Conservation (phyloP, 2,888 invertebrate genomes). For the Torymus texanus region DNA sequence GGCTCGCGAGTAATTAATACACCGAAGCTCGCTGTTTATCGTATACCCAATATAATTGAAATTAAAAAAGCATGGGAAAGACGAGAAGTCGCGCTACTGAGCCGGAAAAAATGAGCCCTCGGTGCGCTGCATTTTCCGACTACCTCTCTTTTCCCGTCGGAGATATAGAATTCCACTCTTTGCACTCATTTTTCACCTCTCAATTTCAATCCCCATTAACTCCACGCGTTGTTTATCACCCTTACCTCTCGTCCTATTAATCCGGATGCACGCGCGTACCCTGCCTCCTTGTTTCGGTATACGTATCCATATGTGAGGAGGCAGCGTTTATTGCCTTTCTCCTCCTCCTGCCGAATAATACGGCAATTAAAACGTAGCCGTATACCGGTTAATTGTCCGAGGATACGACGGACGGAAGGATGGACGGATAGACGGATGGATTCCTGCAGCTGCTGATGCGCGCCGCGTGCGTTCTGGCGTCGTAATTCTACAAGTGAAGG, state of each 20-base stretch:
- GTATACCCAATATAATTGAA: conserved; percentile 23
- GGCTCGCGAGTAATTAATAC: conserved; percentile 34
- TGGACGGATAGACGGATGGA: too few relatives aligned
- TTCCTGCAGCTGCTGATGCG: too few relatives aligned
- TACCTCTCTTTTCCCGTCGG: not conserved
- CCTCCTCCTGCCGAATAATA: conserved; percentile 6
- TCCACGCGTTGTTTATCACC: not conserved
- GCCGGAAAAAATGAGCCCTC: not conserved
- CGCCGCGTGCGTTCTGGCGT: too few relatives aligned
- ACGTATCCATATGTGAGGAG: too few relatives aligned
- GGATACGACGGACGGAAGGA: too few relatives aligned
- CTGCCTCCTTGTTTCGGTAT: not conserved
- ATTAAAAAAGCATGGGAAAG: not conserved
- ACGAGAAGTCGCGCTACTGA: not conserved
- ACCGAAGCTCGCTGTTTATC: not conserved
- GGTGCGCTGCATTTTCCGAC: not conserved
- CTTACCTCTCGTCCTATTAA: not conserved
- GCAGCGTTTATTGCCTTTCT: not conserved
- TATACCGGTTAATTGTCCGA: too few relatives aligned
- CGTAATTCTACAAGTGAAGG: too few relatives aligned
- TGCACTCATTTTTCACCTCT: not conserved
- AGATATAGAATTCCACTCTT: not conserved
- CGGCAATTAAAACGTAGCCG: conserved; percentile 8
- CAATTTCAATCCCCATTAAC: conserved; percentile 30
- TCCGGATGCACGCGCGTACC: not conserved